A percentile compares a stretch with the other conserved stretches of the same genome.
phyloP scores from a whole-genome alignment of 2,113 vertebrate genomes.

The Excalfactoria chinensis region DNA sequence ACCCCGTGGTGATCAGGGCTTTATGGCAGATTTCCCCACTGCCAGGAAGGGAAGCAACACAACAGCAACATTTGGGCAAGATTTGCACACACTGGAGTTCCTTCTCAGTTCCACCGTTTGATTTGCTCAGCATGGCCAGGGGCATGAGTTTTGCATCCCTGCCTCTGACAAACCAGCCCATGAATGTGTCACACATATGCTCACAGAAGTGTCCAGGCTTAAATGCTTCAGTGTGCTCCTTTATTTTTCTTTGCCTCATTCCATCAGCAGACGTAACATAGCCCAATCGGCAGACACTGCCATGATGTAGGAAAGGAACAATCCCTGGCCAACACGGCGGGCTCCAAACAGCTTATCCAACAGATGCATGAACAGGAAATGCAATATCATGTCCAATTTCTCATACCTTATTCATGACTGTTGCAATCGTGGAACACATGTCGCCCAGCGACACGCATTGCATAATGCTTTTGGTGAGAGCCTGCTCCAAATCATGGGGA shows the following conservation, averaged over 20 bases:
- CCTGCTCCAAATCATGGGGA: not conserved
- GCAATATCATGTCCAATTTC: slow-evolving; percentile 61
- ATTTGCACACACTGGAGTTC: not conserved
- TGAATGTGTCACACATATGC: slow-evolving; percentile 44
- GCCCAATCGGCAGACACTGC: not conserved
- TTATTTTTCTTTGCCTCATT: not conserved
- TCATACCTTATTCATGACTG: slow-evolving; percentile 51
- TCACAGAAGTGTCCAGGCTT: not conserved
- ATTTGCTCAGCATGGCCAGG: not conserved
- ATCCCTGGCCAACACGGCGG: slow-evolving; percentile 8
- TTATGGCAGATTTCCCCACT: not conserved
- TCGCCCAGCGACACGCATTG: rapidly evolving
- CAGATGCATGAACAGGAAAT: slow-evolving; percentile 65
- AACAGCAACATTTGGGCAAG: slow-evolving; percentile 8
- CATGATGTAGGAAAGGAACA: slow-evolving; percentile 39
- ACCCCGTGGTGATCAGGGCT: not conserved
- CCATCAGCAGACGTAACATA: not conserved
- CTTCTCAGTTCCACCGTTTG: slow-evolving; percentile 33
- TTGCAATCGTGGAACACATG: not conserved
- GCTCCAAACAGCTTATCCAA: slow-evolving; percentile 35
- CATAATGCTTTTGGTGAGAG: not conserved
- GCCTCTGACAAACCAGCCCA: not conserved
- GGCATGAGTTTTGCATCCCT: slow-evolving; percentile 18
- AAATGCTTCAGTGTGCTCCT: not conserved
- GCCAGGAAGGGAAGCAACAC: not conserved